Evolutionary conservation across 2,113 vertebrate genomes (phyloP).

Genomic region (Emydocephalus ijimae): DNA sequence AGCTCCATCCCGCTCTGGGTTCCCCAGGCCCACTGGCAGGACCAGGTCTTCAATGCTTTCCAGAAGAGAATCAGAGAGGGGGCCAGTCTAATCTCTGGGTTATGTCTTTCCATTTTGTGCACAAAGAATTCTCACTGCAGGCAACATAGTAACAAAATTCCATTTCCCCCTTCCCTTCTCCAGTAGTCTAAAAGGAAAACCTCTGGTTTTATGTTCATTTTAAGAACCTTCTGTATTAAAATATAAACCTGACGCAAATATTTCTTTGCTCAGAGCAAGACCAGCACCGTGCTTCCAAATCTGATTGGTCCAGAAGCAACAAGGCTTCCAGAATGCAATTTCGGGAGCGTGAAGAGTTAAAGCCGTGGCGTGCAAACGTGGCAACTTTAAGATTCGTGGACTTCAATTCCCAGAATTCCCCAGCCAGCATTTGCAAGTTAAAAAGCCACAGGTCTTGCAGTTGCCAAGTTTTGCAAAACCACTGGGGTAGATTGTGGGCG

Average conservation of each 20-base stretch:
- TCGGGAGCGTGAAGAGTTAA: not conserved
- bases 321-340: not conserved
- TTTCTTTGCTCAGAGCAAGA: not conserved
- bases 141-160: not conserved
- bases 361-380: not conserved
- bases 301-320: not conserved
- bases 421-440: not conserved
- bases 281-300: not conserved
- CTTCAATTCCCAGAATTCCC: not conserved
- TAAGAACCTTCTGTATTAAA: not conserved
- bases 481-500: not conserved
- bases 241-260: not conserved
- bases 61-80: no score
- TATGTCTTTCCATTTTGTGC: not conserved
- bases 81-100: no score
- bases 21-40: no score
- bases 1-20: no score
- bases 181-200: not conserved
- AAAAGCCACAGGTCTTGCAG: not conserved
- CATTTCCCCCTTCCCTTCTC: not conserved
- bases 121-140: not conserved
- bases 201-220: not conserved
- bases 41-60: no score
- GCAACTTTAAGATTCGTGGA: not conserved
- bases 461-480: not conserved